Evolutionary conservation across 2,888 invertebrate species (phyloP).

Genomic region (Mythimna loreyi): DNA sequence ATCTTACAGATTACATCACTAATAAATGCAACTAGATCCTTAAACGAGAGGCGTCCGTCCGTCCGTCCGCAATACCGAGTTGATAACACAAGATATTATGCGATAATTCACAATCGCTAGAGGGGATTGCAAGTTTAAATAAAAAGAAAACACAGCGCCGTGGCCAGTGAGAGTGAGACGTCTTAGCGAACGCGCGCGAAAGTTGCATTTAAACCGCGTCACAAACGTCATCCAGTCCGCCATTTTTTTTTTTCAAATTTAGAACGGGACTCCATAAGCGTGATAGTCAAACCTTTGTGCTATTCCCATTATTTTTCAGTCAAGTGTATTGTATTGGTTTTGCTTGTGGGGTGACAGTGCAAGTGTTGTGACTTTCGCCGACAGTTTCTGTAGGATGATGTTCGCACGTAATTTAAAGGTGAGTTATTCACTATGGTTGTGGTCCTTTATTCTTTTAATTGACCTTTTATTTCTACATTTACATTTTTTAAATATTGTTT

Average conservation of each 20-base stretch:
- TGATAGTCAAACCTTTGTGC: conserved; percentile 58
- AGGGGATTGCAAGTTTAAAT: conserved; percentile 85
- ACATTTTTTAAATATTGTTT: too few relatives aligned
- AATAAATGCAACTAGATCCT: conserved; percentile 42
- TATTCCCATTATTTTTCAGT: conserved; percentile 51
- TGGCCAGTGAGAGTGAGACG: conserved; percentile 87
- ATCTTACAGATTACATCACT: conserved; percentile 12
- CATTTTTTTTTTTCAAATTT: conserved; percentile 46
- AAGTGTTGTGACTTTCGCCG: conserved; percentile 85
- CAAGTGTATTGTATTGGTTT: conserved; percentile 65
- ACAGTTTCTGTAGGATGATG: conserved; percentile 79
- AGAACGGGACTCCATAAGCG: conserved; percentile 45
- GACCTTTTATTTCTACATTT: too few relatives aligned
- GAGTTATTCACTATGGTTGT: conserved; percentile 33
- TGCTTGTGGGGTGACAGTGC: conserved; percentile 77
- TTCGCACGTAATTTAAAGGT: conserved; percentile 83
- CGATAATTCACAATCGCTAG: conserved; percentile 81
- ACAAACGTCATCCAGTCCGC: conserved; percentile 56
- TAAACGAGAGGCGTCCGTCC: conserved; percentile 53
- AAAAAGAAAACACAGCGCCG: conserved; percentile 83
- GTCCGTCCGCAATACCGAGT: conserved; percentile 74
- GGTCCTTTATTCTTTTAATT: conserved; percentile 6
- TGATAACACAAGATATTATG: conserved; percentile 83
- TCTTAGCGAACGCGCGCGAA: conserved; percentile 77
- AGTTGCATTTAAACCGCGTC: conserved; percentile 78